Base-by-base conservation (phyloP, 2,113 vertebrate species). In the Neomonachus schauinslandi region DNA sequence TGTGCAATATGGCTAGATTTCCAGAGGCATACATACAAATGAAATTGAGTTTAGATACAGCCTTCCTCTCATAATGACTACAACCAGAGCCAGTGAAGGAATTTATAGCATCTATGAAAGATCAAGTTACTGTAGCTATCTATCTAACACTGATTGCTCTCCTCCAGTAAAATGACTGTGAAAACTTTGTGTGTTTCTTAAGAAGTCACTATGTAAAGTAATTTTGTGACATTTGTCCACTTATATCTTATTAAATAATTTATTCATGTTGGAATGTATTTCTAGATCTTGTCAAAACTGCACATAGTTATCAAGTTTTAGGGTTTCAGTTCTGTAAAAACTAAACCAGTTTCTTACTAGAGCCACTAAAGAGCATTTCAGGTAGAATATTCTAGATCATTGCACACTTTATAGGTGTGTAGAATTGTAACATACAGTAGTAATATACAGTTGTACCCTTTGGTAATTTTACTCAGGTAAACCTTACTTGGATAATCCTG, bases 221-320 rank as follows among this genome's bases (percentile, higher is more conserved):
- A 72, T 67, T 81, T 14, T 15, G 4, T 82, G 80, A 71, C 39
- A 63, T 67, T 51, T 87, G 42, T 69, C 31, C 49, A 82, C 28
- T 69, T 61, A 13, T 13, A 36, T 90, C 72, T 82, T 65, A 65
- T 77, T 86, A 69, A 88, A 39, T 88, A 36, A 4, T 22, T 11
- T 72, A 39, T 39, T 92, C 2, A 28, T 84, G 71, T 91, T 72
- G 77, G 57, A 82, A 67, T 53, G 53, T 7, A 80, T 82, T 93
- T 91, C 53, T 92, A 82, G 39, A 57, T 89, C 91, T 93, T 88
- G 88, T 53, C 42, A 91, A 67, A 89, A 72, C 65, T 91, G 2
- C 2, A n/a, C 18, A 42, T 28, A 84, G 19, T 36, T 76, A 42
- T 42, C 65, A 92, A 33, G 24, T 88, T 71, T 76, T 51, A 88